A percentile compares a stretch with the other conserved stretches of the same genome.
Conservation (phyloP, 1,140 invertebrate genomes). For the Zophobas atratus region DNA sequence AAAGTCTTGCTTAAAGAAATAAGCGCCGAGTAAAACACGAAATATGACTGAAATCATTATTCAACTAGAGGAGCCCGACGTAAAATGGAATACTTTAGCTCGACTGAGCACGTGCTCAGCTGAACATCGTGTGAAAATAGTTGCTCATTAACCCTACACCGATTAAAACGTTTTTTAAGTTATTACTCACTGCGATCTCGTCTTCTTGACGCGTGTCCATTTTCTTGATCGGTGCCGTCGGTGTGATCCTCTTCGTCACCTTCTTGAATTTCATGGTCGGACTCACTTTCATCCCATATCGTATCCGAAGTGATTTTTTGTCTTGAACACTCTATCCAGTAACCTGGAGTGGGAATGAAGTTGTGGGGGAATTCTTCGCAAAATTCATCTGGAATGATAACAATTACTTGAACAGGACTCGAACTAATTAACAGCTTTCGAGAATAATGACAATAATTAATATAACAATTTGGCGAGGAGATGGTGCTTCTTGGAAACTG, state of each 20-base stretch:
- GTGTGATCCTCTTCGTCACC: conserved; percentile 69
- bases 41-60: conserved; percentile 4
- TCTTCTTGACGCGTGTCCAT: conserved; percentile 54
- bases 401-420: not conserved
- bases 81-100: no score
- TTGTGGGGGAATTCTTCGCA: conserved; percentile 94
- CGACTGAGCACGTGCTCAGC: no score
- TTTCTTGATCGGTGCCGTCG: conserved; percentile 62
- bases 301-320: conserved; percentile 88
- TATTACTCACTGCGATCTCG: conserved; percentile 59
- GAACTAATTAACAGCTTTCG: not conserved
- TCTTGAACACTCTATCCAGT: conserved; percentile 95
- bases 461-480: conserved; percentile 22
- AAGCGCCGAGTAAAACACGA: not conserved
- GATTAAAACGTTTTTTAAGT: no score
- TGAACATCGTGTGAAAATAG: no score
- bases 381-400: conserved; percentile 83
- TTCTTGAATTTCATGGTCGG: conserved; percentile 79
- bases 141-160: no score
- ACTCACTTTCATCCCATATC: conserved; percentile 90
- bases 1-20: conserved; percentile 4
- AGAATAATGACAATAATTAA: conserved; percentile 31
- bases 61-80: no score
- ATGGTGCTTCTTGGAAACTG: conserved; percentile 26
- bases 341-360: conserved; percentile 90